Evolutionary conservation across 2,888 invertebrate species (phyloP).

Genomic region (Allygus modestus): DNA sequence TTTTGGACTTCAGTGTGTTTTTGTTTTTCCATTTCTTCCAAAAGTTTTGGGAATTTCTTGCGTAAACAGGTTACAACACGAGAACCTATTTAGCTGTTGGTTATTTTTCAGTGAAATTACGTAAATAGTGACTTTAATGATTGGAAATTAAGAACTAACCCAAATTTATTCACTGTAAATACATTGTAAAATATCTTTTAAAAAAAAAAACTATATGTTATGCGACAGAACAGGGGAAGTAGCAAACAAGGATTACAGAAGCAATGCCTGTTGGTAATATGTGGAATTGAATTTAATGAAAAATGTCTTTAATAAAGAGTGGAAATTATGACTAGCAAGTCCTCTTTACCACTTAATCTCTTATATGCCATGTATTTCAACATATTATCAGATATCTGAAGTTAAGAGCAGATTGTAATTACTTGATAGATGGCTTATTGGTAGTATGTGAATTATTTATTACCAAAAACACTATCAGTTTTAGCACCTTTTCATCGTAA

Average conservation of each 20-base stretch:
- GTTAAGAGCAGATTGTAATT: constrained; percentile 20
- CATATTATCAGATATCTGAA: constrained; percentile 3
- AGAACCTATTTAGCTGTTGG: neutral
- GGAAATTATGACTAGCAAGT: neutral
- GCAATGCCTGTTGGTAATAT: too few relatives aligned
- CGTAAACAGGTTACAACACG: neutral
- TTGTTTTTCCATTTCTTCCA: neutral
- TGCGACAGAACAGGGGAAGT: neutral
- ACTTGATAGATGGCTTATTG: constrained; percentile 28
- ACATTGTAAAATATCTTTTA: neutral
- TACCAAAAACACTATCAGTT: constrained; percentile 10
- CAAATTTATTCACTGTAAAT: neutral
- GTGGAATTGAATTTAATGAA: too few relatives aligned
- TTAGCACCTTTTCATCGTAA: neutral
- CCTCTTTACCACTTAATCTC: too few relatives aligned
- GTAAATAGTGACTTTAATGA: neutral
- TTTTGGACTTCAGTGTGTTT: constrained; percentile 10
- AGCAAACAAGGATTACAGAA: too few relatives aligned
- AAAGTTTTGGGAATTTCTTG: neutral
- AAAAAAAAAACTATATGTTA: neutral
- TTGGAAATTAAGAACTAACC: neutral
- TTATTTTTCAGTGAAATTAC: neutral
- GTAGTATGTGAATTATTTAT: constrained; percentile 32
- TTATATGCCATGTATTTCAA: neutral
- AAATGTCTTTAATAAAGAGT: too few relatives aligned